Conservation (phyloP, 2,113 vertebrate genomes). For the Acanthochromis polyacanthus region DNA sequence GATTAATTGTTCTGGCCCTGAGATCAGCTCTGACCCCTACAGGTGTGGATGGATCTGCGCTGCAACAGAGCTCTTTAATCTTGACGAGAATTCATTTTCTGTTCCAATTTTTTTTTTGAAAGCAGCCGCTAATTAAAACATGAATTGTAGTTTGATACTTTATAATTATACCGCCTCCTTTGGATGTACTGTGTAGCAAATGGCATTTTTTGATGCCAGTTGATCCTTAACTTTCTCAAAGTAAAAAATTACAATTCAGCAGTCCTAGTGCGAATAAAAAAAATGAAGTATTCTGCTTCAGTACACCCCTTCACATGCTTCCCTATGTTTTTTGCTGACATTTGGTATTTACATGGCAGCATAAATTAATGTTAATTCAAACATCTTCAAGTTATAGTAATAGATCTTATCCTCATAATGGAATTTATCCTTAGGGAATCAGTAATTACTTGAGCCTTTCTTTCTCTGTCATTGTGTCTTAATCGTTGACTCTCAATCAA, state of each 20-base stretch:
- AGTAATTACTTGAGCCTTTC: conserved; percentile 52
- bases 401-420: conserved; percentile 14
- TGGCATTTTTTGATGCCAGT: conserved; percentile 26
- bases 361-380: conserved; percentile 46
- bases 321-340: background rate
- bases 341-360: conserved; percentile 10
- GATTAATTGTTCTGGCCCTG: conserved; percentile 76
- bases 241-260: background rate
- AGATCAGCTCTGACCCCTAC: conserved; percentile 70
- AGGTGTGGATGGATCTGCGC: conserved; percentile 51
- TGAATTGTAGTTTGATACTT: conserved; percentile 29
- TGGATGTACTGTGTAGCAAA: conserved; percentile 2
- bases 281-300: background rate
- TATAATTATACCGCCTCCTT: conserved; percentile 9
- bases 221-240: conserved; percentile 16
- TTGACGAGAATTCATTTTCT: conserved; percentile 10
- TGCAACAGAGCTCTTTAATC: conserved; percentile 12
- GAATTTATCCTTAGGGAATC: conserved; percentile 7
- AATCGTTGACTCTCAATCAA: conserved; percentile 35
- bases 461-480: conserved; percentile 15
- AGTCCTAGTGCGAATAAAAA: conserved; percentile 7
- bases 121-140: conserved; percentile 26
- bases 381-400: conserved; percentile 24
- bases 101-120: conserved; percentile 9
- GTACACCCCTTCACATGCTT: background rate